A percentile compares a stretch with the other conserved stretches of the same genome.
Evolutionary conservation across 1,140 invertebrate genomes (phyloP).

Genomic region (Pseudomyrmex sp.): DNA sequence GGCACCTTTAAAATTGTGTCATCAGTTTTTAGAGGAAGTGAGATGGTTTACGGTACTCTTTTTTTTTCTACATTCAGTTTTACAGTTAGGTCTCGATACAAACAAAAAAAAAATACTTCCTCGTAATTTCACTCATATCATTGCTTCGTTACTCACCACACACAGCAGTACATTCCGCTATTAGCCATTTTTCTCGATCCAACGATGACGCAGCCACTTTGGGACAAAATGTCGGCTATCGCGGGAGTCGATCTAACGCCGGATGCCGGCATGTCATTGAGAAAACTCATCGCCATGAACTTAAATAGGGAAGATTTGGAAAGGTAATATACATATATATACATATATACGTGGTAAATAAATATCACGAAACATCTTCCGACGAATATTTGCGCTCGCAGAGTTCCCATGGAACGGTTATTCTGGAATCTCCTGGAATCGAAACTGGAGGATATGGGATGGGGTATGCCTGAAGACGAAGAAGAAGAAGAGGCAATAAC

Average conservation of each 20-base stretch:
- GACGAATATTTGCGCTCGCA: too few relatives aligned
- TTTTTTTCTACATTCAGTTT: constrained; percentile 69
- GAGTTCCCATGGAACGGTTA: too few relatives aligned
- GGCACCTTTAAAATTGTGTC: constrained; percentile 86
- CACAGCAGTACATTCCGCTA: constrained; percentile 90
- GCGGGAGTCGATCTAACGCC: constrained; percentile 88
- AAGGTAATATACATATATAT: constrained; percentile 85
- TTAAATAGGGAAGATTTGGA: constrained; percentile 86
- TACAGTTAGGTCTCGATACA: background rate
- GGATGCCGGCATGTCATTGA: constrained; percentile 87
- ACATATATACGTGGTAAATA: too few relatives aligned
- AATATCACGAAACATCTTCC: too few relatives aligned
- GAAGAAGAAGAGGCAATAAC: constrained; percentile 62
- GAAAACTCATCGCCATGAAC: constrained; percentile 87
- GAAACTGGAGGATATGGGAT: too few relatives aligned
- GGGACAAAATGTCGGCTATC: constrained; percentile 89
- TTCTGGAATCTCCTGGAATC: too few relatives aligned
- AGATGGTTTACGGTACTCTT: constrained; percentile 86
- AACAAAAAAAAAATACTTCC: background rate
- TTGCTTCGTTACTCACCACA: background rate
- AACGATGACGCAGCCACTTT: constrained; percentile 88
- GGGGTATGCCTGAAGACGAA: too few relatives aligned
- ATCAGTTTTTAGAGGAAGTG: constrained; percentile 85
- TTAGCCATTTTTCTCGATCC: constrained; percentile 89
- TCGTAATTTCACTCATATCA: background rate